Evolutionary conservation across 2,113 vertebrate genomes (phyloP).

Genomic region (Casuarius casuarius): DNA sequence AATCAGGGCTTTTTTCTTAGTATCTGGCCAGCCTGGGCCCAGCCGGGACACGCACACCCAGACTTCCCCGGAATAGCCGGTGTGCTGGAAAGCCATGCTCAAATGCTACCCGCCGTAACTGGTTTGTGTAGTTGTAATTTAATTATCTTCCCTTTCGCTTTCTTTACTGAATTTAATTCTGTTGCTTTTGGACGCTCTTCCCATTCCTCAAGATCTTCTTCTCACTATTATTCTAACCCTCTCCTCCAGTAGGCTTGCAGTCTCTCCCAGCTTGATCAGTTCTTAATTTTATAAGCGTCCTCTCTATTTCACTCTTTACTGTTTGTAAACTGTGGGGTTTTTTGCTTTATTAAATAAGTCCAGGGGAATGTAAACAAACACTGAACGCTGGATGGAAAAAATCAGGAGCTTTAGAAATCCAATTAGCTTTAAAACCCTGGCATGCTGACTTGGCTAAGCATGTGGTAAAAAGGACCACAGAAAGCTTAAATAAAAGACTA

Average conservation of each 20-base stretch:
- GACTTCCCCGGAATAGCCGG: not conserved
- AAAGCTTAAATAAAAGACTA: not conserved
- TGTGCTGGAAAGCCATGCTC: not conserved
- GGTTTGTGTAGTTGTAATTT: not conserved
- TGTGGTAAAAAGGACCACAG: not conserved
- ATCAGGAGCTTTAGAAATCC: constrained; percentile 51
- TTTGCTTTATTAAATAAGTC: constrained; percentile 34
- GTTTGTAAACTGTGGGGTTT: constrained; percentile 23
- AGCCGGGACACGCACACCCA: not conserved
- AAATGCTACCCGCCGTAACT: not conserved
- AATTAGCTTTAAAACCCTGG: constrained; percentile 57
- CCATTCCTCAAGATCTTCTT: not conserved
- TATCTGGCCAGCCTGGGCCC: not conserved
- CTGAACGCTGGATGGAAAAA: constrained; percentile 38
- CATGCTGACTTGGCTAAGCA: constrained; percentile 29
- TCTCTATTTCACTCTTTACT: constrained; percentile 24
- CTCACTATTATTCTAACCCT: not conserved
- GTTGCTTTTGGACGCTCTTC: constrained; percentile 10
- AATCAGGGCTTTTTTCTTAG: not conserved
- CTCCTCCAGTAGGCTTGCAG: not conserved
- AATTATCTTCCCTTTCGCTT: not conserved
- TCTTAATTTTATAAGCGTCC: not conserved
- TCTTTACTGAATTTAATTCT: not conserved
- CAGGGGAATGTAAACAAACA: constrained; percentile 58
- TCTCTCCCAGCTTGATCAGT: not conserved